These are phyloP conservation scores for Orthosia cruda DNA, from an alignment of 2,888 invertebrate genomes.

Conservation along the genomic window DNA sequence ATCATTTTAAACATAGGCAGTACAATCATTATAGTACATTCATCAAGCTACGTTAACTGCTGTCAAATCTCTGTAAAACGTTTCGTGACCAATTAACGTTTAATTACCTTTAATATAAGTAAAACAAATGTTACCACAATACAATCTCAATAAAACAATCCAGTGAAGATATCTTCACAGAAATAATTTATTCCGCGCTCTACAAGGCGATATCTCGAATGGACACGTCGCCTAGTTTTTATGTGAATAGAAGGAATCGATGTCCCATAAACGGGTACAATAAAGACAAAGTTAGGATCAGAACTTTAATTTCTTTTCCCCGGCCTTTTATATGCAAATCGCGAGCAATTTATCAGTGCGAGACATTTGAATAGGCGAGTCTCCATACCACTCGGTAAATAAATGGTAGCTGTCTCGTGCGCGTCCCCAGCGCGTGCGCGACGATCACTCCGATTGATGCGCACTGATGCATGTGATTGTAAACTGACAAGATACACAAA, in stretches of 20 bases:
- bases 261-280: slow-evolving; percentile 76
- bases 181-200: slow-evolving; percentile 50
- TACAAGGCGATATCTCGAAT: slow-evolving; percentile 53
- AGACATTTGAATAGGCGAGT: slow-evolving; percentile 87
- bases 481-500: slow-evolving; percentile 70
- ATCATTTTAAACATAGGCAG: not conserved
- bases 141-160: slow-evolving; percentile 46
- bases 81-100: slow-evolving; percentile 49
- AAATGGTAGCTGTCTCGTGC: slow-evolving; percentile 73
- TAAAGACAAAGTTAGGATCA: slow-evolving; percentile 80
- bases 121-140: slow-evolving; percentile 33
- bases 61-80: slow-evolving; percentile 11
- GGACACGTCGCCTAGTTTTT: slow-evolving; percentile 65
- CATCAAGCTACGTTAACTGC: slow-evolving; percentile 3
- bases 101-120: slow-evolving; percentile 29
- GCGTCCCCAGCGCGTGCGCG: slow-evolving; percentile 63
- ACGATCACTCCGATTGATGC: slow-evolving; percentile 72
- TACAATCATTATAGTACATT: slow-evolving; percentile 16
- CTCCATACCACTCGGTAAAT: slow-evolving; percentile 78
- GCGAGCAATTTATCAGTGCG: slow-evolving; percentile 86
- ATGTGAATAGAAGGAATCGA: slow-evolving; percentile 69
- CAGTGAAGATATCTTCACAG: slow-evolving; percentile 43
- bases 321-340: slow-evolving; percentile 87
- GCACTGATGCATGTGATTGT: slow-evolving; percentile 74
- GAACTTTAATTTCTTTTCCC: slow-evolving; percentile 79